phyloP scores from a whole-genome alignment of 2,888 invertebrate genomes.

The Hydriomena furcata region DNA sequence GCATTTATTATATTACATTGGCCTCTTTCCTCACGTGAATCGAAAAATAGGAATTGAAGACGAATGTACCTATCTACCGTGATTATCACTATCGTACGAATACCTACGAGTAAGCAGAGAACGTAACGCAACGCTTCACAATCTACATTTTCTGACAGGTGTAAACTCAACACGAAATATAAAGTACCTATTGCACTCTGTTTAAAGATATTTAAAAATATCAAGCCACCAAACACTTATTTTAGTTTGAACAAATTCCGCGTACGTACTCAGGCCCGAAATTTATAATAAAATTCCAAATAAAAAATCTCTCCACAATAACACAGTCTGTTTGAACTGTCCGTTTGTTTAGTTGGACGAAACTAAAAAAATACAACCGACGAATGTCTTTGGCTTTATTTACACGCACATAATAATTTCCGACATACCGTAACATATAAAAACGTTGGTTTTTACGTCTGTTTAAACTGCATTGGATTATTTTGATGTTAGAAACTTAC shows the following conservation, averaged over 20 bases:
- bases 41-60: no score
- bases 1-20: no score
- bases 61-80: no score
- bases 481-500: constrained; percentile 20
- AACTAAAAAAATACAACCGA: constrained; percentile 56
- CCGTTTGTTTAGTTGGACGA: constrained; percentile 66
- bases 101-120: no score
- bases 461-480: constrained; percentile 37
- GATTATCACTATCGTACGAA: no score
- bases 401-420: constrained; percentile 44
- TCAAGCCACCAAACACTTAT: background rate
- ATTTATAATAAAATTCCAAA: constrained; percentile 26
- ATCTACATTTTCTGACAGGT: no score
- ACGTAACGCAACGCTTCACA: no score
- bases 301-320: constrained; percentile 33
- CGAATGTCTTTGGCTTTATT: constrained; percentile 52
- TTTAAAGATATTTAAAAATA: no score
- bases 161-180: no score
- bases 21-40: no score
- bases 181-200: background rate
- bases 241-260: constrained; percentile 11
- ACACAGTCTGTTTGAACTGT: constrained; percentile 50
- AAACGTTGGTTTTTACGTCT: constrained; percentile 39
- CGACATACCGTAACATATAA: constrained; percentile 45
- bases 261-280: constrained; percentile 17